These are phyloP conservation scores for Alethe diademata DNA, from an alignment of 2,113 vertebrate species.

Conservation along the genomic window DNA sequence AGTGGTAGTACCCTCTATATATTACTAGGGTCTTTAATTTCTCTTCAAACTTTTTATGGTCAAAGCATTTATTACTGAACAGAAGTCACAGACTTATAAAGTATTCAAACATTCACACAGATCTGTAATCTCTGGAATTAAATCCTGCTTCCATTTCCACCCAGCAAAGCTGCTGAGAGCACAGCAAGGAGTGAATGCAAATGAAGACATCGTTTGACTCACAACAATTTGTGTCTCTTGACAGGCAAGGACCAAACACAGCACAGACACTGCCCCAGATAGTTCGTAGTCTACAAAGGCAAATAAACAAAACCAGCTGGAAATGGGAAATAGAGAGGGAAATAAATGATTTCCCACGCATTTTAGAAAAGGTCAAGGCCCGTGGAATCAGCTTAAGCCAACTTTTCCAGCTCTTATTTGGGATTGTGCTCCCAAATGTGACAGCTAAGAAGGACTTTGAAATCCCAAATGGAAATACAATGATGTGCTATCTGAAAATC, in stretches of 20 bases:
- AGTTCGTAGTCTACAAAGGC: not conserved
- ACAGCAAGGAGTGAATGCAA: not conserved
- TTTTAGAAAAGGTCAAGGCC: not conserved
- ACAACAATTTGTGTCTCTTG: not conserved
- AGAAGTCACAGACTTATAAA: not conserved
- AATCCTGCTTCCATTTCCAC: not conserved
- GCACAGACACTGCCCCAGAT: not conserved
- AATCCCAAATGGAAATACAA: not conserved
- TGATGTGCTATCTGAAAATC: not conserved
- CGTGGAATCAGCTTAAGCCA: not conserved
- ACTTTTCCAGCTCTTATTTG: not conserved
- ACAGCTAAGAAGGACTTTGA: not conserved
- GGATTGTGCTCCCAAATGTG: not conserved
- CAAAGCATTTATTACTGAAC: not conserved
- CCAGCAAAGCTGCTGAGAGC: not conserved
- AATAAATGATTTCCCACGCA: not conserved
- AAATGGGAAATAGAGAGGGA: not conserved
- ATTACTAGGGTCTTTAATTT: not conserved
- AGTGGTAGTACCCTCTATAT: not conserved
- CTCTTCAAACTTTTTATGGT: not conserved
- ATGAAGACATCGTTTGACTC: not conserved
- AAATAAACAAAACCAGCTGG: not conserved
- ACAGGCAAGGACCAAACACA: not conserved
- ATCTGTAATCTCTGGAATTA: not conserved
- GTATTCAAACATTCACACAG: not conserved